These are phyloP conservation scores for Pituophis catenifer DNA, from an alignment of 2,113 vertebrate species.

Conservation along the genomic window DNA sequence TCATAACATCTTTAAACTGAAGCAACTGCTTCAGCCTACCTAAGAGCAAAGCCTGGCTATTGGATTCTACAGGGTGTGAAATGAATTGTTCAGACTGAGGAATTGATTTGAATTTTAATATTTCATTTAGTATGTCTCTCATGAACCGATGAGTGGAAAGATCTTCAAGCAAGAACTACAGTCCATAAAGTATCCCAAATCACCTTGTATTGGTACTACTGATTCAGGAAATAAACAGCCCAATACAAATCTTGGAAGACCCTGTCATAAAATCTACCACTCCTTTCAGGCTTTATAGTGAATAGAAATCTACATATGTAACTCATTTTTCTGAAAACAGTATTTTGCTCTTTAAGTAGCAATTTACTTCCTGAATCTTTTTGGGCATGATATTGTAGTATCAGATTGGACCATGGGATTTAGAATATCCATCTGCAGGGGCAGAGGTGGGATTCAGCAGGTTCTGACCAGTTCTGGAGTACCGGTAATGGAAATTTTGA, in stretches of 20 bases:
- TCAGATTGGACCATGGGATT: background rate
- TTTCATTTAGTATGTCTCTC: background rate
- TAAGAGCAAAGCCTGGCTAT: background rate
- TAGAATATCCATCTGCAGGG: background rate
- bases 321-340: background rate
- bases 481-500: no score
- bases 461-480: no score
- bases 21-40: background rate
- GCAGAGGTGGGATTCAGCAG: no score
- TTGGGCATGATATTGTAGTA: background rate
- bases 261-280: background rate
- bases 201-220: background rate
- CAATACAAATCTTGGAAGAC: background rate
- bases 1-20: background rate
- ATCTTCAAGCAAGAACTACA: background rate
- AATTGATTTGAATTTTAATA: background rate
- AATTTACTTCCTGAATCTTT: background rate
- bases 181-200: background rate
- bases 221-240: background rate
- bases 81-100: background rate
- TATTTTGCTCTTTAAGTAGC: background rate
- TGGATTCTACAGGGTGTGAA: background rate
- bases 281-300: background rate
- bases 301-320: background rate
- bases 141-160: background rate